phyloP scores from a whole-genome alignment of 1,140 invertebrate species.

The Magallana angulata region DNA sequence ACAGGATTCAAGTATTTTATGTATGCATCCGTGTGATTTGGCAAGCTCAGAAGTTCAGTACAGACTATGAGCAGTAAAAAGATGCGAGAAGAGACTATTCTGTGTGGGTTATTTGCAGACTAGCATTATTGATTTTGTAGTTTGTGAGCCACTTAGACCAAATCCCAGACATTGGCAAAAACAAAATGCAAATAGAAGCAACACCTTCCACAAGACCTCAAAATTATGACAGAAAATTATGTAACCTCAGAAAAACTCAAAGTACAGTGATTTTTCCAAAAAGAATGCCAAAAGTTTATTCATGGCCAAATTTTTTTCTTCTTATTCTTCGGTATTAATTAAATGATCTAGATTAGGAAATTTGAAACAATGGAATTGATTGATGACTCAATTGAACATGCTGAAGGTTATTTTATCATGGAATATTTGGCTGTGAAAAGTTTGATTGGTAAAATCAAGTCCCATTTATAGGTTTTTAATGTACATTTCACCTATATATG shows the following conservation, averaged over 20 bases:
- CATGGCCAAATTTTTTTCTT: no score
- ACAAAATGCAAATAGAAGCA: constrained; percentile 36
- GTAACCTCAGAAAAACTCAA: background rate
- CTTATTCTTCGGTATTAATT: no score
- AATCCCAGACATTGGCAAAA: constrained; percentile 32
- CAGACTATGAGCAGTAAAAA: constrained; percentile 18
- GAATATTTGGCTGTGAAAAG: background rate
- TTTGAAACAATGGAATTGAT: background rate
- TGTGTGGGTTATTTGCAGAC: constrained; percentile 29
- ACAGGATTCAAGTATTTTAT: background rate
- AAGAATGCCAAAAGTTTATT: no score
- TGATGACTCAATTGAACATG: background rate
- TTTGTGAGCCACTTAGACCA: constrained; percentile 35
- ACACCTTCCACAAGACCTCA: constrained; percentile 5
- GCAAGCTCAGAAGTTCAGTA: background rate
- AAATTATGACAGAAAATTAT: constrained; percentile 8
- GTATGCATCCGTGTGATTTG: constrained; percentile 22
- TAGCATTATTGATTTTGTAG: constrained; percentile 36
- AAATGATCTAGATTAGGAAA: no score
- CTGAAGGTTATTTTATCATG: background rate
- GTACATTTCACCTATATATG: background rate
- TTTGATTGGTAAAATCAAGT: background rate
- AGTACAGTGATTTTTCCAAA: no score
- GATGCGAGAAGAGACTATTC: constrained; percentile 30
- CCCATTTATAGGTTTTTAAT: background rate